A percentile compares a stretch with the other conserved stretches of the same genome.
phyloP scores from a whole-genome alignment of 2,888 invertebrate species.

The Nesidiocoris tenuis region DNA sequence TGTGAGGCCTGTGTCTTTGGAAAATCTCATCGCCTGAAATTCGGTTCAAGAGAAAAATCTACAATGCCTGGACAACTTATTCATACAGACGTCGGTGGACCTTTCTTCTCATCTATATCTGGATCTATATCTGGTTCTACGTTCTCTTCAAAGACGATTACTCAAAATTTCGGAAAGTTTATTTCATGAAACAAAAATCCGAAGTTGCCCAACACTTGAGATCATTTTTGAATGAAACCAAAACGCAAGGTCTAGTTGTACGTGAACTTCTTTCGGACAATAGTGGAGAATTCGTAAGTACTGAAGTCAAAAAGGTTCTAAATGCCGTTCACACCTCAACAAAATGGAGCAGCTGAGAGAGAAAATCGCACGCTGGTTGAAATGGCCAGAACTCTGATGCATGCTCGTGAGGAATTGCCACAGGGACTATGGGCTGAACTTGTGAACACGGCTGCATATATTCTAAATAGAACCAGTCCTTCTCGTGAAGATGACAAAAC shows the following conservation, averaged over 20 bases:
- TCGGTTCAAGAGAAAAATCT: conserved; percentile 46
- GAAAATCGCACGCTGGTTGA: too few species aligned
- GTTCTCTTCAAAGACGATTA: conserved; percentile 28
- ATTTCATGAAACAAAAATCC: conserved; percentile 18
- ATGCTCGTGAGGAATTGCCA: too few species aligned
- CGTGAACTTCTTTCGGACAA: conserved; percentile 9
- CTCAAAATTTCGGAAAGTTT: conserved; percentile 25
- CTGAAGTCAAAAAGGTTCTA: conserved; percentile 45
- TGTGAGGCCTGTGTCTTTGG: conserved; percentile 51
- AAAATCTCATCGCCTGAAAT: conserved; percentile 49
- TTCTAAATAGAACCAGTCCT: too few species aligned
- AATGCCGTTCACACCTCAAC: too few species aligned
- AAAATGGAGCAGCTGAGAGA: too few species aligned
- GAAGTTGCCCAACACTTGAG: conserved; percentile 18
- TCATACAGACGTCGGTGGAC: conserved; percentile 50
- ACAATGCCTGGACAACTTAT: conserved; percentile 51
- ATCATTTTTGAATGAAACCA: conserved; percentile 14
- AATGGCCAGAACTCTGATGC: too few species aligned
- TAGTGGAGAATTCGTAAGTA: conserved; percentile 20
- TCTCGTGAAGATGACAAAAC: too few species aligned
- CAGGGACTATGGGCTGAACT: too few species aligned
- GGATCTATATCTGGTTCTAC: conserved; percentile 24
- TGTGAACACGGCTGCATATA: too few species aligned
- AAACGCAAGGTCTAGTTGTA: conserved; percentile 6
- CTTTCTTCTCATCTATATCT: conserved; percentile 45